Conservation (phyloP, 92 coral and sea anemone species). For the Metridium senile region DNA sequence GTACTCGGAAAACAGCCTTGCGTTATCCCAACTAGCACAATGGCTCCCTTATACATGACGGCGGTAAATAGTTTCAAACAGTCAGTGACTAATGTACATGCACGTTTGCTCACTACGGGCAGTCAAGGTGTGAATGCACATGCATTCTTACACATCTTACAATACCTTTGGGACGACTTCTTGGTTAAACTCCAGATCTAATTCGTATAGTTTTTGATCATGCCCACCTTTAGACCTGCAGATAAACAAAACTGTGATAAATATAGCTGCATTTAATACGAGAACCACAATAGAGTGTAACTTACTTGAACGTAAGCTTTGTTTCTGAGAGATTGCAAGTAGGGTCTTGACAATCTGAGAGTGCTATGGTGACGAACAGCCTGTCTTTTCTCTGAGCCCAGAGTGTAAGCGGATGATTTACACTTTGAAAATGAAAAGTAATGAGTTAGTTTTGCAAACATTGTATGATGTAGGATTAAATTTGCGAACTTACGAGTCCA, state of each 20-base stretch:
- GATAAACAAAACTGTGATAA: constrained; percentile 7
- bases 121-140: too few relatives aligned
- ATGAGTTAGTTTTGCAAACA: neutral
- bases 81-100: too few relatives aligned
- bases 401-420: constrained; percentile 63
- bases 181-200: constrained; percentile 73
- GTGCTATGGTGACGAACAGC: constrained; percentile 72
- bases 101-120: too few relatives aligned
- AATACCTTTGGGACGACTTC: constrained; percentile 81
- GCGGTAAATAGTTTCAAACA: too few relatives aligned
- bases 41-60: too few relatives aligned
- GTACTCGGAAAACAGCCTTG: too few relatives aligned
- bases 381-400: constrained; percentile 98
- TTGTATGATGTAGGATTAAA: neutral
- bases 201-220: constrained; percentile 73
- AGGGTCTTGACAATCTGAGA: constrained; percentile 78
- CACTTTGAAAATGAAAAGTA: constrained; percentile 38
- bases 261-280: too few relatives aligned
- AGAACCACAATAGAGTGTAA: too few relatives aligned
- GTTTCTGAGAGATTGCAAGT: constrained; percentile 59
- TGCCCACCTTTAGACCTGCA: constrained; percentile 85
- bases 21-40: too few relatives aligned
- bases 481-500: constrained; percentile 33
- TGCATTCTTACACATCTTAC: neutral
- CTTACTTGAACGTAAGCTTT: constrained; percentile 78